These are phyloP conservation scores for Dynastes grantii DNA, from an alignment of 2,888 invertebrate species.

Conservation along the genomic window DNA sequence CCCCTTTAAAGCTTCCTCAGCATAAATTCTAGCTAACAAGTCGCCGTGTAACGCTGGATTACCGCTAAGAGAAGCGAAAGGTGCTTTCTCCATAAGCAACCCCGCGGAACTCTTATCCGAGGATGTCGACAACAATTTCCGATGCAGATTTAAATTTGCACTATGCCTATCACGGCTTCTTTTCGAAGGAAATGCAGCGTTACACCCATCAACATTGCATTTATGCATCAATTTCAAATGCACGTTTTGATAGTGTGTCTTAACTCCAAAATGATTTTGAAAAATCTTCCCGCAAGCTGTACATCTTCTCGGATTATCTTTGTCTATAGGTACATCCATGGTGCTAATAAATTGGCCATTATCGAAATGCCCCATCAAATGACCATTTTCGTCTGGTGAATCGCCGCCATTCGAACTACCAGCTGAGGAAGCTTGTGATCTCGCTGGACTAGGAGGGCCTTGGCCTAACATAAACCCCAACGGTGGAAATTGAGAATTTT, in stretches of 20 bases:
- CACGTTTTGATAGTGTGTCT: constrained; percentile 96
- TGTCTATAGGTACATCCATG: constrained; percentile 91
- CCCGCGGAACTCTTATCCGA: constrained; percentile 71
- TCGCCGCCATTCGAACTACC: constrained; percentile 74
- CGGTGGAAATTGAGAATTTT: constrained; percentile 69
- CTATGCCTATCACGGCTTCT: constrained; percentile 94
- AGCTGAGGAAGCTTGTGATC: constrained; percentile 77
- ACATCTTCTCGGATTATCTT: constrained; percentile 92
- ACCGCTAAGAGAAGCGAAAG: constrained; percentile 74
- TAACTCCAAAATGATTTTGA: constrained; percentile 93
- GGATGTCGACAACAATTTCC: constrained; percentile 87
- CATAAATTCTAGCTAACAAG: constrained; percentile 84
- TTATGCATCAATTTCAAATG: constrained; percentile 97
- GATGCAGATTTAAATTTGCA: constrained; percentile 91
- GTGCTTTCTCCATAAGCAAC: constrained; percentile 71
- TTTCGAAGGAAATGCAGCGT: constrained; percentile 95
- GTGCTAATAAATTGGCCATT: constrained; percentile 82
- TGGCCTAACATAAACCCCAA: constrained; percentile 72
- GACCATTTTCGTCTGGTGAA: constrained; percentile 75
- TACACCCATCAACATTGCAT: constrained; percentile 95
- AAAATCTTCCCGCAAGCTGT: constrained; percentile 94
- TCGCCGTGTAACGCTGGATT: constrained; percentile 84
- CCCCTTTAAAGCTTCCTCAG: constrained; percentile 78
- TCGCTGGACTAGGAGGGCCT: constrained; percentile 76
- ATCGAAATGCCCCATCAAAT: constrained; percentile 81